Evolutionary conservation across 2,797 vertebrate genomes (phyloP).

Genomic region (Telmatherina bonti): DNA sequence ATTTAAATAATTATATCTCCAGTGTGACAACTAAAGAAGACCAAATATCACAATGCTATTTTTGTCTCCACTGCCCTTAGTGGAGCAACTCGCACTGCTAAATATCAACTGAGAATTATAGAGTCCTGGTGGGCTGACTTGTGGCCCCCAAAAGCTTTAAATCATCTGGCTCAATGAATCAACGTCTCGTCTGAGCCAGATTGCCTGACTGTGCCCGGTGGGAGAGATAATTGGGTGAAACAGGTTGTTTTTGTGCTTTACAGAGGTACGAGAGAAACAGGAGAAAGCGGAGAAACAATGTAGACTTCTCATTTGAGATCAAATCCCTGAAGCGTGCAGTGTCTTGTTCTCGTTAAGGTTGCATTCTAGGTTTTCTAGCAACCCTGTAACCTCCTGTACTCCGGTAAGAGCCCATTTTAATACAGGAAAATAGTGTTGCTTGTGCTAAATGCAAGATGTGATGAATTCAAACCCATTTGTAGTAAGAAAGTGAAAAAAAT

Average conservation of each 20-base stretch:
- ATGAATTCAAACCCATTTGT: too few relatives aligned
- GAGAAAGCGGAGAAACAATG: slow-evolving; percentile 53
- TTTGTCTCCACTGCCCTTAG: slow-evolving; percentile 36
- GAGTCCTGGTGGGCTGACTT: slow-evolving; percentile 55
- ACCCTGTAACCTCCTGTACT: too few relatives aligned
- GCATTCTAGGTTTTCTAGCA: slow-evolving; percentile 36
- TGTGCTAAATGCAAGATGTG: too few relatives aligned
- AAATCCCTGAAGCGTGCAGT: slow-evolving; percentile 51
- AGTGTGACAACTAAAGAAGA: slow-evolving; percentile 22
- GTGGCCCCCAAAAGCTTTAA: slow-evolving; percentile 64
- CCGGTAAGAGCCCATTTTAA: too few relatives aligned
- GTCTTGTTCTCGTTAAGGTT: slow-evolving; percentile 40
- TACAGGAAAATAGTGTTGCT: too few relatives aligned
- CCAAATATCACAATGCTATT: slow-evolving; percentile 40
- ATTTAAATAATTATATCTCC: background rate
- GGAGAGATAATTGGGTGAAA: slow-evolving; percentile 78
- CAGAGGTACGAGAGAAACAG: slow-evolving; percentile 43
- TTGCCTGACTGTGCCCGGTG: slow-evolving; percentile 68
- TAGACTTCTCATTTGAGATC: slow-evolving; percentile 59
- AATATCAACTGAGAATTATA: slow-evolving; percentile 57
- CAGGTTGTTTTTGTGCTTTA: slow-evolving; percentile 63
- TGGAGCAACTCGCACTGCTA: slow-evolving; percentile 36
- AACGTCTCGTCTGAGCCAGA: slow-evolving; percentile 70
- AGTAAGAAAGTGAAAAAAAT: too few relatives aligned
- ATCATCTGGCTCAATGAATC: slow-evolving; percentile 73